Conservation (phyloP, 2,888 invertebrate species). For the Megamerina dolium region DNA sequence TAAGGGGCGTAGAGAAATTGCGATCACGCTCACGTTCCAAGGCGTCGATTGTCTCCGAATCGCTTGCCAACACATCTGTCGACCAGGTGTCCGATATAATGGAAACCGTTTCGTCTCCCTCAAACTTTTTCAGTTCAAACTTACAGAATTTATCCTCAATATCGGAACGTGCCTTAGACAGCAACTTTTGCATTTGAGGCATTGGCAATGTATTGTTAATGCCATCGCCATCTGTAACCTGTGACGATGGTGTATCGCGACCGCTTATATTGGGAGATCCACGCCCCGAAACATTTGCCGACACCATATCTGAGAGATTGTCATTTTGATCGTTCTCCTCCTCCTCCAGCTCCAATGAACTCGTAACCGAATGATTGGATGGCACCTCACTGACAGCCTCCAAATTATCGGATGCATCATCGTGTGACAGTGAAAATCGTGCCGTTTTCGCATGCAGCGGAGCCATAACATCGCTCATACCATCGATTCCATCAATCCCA, state of each 20-base stretch:
- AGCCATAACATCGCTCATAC: slow-evolving; percentile 41
- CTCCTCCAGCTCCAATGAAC: slow-evolving; percentile 79
- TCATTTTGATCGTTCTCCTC: slow-evolving; percentile 82
- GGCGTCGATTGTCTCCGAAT: slow-evolving; percentile 88
- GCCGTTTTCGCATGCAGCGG: slow-evolving; percentile 56
- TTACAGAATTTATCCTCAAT: slow-evolving; percentile 98
- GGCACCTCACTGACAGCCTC: slow-evolving; percentile 95
- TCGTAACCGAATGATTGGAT: slow-evolving; percentile 90
- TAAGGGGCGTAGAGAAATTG: slow-evolving; percentile 50
- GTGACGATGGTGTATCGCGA: slow-evolving; percentile 92
- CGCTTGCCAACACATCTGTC: slow-evolving; percentile 94
- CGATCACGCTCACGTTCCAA: slow-evolving; percentile 59
- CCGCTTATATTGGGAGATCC: slow-evolving; percentile 95
- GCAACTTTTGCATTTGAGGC: slow-evolving; percentile 57
- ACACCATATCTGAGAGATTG: slow-evolving; percentile 95
- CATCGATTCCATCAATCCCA: slow-evolving; percentile 40
- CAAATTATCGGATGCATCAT: slow-evolving; percentile 90
- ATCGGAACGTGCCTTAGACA: slow-evolving; percentile 80
- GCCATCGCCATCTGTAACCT: slow-evolving; percentile 74
- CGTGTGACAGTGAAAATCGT: slow-evolving; percentile 77
- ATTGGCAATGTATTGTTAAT: slow-evolving; percentile 51
- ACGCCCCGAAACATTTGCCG: slow-evolving; percentile 86
- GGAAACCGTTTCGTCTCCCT: slow-evolving; percentile 92
- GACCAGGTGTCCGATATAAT: slow-evolving; percentile 99
- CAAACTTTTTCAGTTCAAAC: slow-evolving; percentile 84